These are phyloP conservation scores for Sinotaia quadrata DNA, from an alignment of 2,888 invertebrate genomes.

Conservation along the genomic window DNA sequence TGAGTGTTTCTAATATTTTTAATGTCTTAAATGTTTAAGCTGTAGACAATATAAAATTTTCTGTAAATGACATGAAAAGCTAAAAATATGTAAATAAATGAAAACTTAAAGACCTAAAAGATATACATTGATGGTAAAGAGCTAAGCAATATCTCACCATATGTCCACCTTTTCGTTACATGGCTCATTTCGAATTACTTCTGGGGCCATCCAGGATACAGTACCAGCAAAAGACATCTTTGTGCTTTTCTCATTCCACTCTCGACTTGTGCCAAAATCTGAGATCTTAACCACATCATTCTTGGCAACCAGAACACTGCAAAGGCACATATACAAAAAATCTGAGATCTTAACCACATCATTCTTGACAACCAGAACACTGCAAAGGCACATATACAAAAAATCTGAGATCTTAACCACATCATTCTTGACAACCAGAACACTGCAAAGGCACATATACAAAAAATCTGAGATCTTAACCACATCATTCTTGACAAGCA, in stretches of 20 bases:
- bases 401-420: slow-evolving; percentile 97
- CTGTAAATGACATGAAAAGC: too few species aligned
- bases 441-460: slow-evolving; percentile 62
- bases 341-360: slow-evolving; percentile 92
- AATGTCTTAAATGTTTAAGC: too few species aligned
- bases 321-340: slow-evolving; percentile 76
- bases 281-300: slow-evolving; percentile 87
- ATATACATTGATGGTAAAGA: too few species aligned
- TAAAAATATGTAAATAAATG: too few species aligned
- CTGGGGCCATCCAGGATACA: slow-evolving; percentile 99
- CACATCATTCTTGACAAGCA: too few species aligned
- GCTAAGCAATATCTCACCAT: too few species aligned
- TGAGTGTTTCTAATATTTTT: too few species aligned
- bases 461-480: too few species aligned
- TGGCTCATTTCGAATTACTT: slow-evolving; percentile 95
- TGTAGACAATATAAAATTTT: too few species aligned
- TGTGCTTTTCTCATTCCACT: slow-evolving; percentile 91
- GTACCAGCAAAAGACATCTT: slow-evolving; percentile 99
- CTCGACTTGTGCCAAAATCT: slow-evolving; percentile 96
- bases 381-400: slow-evolving; percentile 56
- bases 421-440: slow-evolving; percentile 72
- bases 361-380: slow-evolving; percentile 73
- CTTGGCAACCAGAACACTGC: slow-evolving; percentile 73
- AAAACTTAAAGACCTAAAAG: too few species aligned
- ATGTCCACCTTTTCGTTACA: slow-evolving; percentile 98